Evolutionary conservation across 2,888 invertebrate genomes (phyloP).

Genomic region (Tachina lurida): DNA sequence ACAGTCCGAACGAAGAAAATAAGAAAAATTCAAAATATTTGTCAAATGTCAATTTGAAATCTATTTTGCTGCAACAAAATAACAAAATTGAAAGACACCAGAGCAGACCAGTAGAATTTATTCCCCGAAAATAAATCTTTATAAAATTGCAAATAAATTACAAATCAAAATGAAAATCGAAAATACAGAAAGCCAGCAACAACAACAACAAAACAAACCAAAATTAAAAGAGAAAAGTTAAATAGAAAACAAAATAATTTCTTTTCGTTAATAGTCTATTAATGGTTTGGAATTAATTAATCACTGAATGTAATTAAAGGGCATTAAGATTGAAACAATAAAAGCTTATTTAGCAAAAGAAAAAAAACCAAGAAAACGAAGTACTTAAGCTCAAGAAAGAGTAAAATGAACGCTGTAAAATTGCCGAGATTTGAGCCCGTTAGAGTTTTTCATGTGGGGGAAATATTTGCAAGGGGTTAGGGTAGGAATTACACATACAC

Average conservation of each 20-base stretch:
- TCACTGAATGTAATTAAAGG: conserved; percentile 56
- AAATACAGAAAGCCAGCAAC: background rate
- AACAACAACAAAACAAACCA: background rate
- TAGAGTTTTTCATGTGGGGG: too few relatives aligned
- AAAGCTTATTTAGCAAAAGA: conserved; percentile 54
- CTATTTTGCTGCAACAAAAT: conserved; percentile 8
- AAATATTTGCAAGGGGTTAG: too few relatives aligned
- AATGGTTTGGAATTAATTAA: conserved; percentile 69
- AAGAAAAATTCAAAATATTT: conserved; percentile 49
- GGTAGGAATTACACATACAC: too few relatives aligned
- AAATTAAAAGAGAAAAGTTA: background rate
- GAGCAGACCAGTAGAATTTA: background rate
- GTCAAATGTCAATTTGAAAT: conserved; percentile 55
- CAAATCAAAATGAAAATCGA: conserved; percentile 59
- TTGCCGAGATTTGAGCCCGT: background rate
- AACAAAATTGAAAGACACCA: conserved; percentile 7
- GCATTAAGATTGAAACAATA: conserved; percentile 61
- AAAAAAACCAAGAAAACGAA: conserved; percentile 12
- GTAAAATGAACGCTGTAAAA: background rate
- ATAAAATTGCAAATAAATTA: conserved; percentile 63
- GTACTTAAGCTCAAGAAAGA: background rate
- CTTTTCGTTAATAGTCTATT: conserved; percentile 64
- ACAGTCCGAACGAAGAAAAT: background rate
- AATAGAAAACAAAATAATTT: conserved; percentile 32
- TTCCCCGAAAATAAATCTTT: conserved; percentile 50